Evolutionary conservation across 1,140 invertebrate genomes (phyloP), one percentile per base, ranked within the genome.

Genomic region (Trichogramma pretiosum): DNA sequence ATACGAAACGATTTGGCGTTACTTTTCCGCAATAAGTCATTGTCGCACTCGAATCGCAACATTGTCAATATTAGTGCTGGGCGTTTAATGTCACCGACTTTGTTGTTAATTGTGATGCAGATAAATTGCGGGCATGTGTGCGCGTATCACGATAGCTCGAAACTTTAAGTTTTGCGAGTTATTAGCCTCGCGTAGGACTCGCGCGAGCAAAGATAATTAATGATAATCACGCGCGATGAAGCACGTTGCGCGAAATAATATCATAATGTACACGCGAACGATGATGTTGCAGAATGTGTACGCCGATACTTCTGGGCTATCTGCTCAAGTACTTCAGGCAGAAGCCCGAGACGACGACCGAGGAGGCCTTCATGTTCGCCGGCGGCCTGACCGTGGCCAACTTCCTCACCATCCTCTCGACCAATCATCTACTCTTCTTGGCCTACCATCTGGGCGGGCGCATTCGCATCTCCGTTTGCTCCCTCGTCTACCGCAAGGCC

Each of bases 161-260:
- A n/a, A n/a, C n/a, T n/a, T n/a, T n/a, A n/a, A 80, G 82, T 52
- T 67, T 81, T 34, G 68, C 70, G 52, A 79, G 78, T 2, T 83
- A 80, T 44, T 67, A 75, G 0, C 71, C 62, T 35, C 64, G 77
- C 47, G 79, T 77, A 58, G 69, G 18, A 3, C 2, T 32, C 21
- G 5, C 5, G 16, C 16, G 11, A 5, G 7, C 28, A 18, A 41
- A 17, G 17, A 16, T 26, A 17, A 9, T 17, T 5, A 26, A 26
- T n/a, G 23, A 41, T 35, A 13, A 9, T 35, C 5, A 5, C 9
- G 16, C n/a, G n/a, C n/a, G n/a, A 35, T 35, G n/a, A n/a, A n/a
- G n/a, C n/a, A n/a, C 4, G 5, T n/a, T 32, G 3, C n/a, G n/a
- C n/a, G n/a, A n/a, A n/a, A n/a, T n/a, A n/a, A n/a, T n/a, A n/a